Evolutionary conservation across 2,797 vertebrate species (phyloP), one percentile per base, ranked within the genome.

Genomic region (Mus minutoides): DNA sequence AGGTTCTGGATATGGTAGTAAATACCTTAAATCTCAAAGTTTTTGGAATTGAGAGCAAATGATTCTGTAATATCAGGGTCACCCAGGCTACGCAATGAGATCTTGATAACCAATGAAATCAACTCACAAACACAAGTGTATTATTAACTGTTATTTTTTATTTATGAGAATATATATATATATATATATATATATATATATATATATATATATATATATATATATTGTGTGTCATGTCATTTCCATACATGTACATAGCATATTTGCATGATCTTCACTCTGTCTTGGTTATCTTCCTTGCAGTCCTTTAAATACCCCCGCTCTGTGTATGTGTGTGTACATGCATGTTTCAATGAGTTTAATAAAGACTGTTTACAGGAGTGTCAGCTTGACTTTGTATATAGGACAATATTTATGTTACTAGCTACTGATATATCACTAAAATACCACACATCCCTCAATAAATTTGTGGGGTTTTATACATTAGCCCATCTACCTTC

Each of bases 301-400:
- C 17, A 46, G 5, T 43, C 9, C 19, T 64, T n/a, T n/a, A n/a
- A n/a, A n/a, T n/a, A n/a, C n/a, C n/a, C n/a, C n/a, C n/a, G n/a
- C n/a, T n/a, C n/a, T n/a, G 29, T 52, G 26, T 34, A 1, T 11
- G 9, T 22, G 10, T 2, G 4, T 1, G 5, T 26, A 34, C 14
- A 62, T 46, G 16, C 17, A 64, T 21, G 6, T 49, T 84, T 67
- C 29, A 34, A 34, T 84, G 29, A 46, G 37, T 83, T 34, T 34
- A 19, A 46, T 84, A 29, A 64, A 10, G 17, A 64, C 56, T 46
- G 26, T 64, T 64, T 46, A 46, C 16, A 46, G 10, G 17, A 64
- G 3, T 67, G 29, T 4, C 16, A 85, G 29, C 31, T 49, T 34
- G 17, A 67, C 1, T 49, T 85, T 85, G 29, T 22, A 46, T 67